phyloP scores from a whole-genome alignment of 2,888 invertebrate genomes.

The Neocrepidodera transversa region DNA sequence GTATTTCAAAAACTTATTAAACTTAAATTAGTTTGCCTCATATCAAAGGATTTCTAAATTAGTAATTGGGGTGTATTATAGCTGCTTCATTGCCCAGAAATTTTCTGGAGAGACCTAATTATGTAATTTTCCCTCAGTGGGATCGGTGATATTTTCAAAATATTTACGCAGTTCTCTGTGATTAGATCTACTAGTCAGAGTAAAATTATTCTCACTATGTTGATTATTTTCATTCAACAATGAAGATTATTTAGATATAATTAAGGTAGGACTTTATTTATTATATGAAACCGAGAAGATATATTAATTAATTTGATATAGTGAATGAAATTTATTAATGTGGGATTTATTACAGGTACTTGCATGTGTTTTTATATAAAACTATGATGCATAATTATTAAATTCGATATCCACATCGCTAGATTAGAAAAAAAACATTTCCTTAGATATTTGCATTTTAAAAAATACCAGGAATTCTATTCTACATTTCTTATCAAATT shows the following conservation, averaged over 20 bases:
- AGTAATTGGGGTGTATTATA: constrained; percentile 45
- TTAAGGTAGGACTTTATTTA: neutral
- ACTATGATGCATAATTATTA: no score
- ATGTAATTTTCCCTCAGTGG: constrained; percentile 33
- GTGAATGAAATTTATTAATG: no score
- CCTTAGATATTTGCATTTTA: no score
- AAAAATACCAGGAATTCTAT: no score
- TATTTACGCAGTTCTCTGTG: constrained; percentile 17
- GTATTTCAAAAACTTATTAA: constrained; percentile 34
- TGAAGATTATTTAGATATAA: neutral
- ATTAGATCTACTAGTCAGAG: neutral
- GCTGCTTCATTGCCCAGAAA: constrained; percentile 39
- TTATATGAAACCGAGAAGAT: no score
- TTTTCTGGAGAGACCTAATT: constrained; percentile 37
- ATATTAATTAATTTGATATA: no score
- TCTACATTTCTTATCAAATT: no score
- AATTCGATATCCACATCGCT: no score
- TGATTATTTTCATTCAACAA: constrained; percentile 5
- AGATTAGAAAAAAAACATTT: no score
- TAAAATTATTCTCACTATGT: neutral
- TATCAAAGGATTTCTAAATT: constrained; percentile 48
- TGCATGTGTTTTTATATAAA: no score
- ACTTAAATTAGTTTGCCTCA: constrained; percentile 47
- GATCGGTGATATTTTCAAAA: constrained; percentile 8
- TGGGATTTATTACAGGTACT: no score